phyloP scores from a whole-genome alignment of 2,797 vertebrate genomes.

The Diglossa cyanea region DNA sequence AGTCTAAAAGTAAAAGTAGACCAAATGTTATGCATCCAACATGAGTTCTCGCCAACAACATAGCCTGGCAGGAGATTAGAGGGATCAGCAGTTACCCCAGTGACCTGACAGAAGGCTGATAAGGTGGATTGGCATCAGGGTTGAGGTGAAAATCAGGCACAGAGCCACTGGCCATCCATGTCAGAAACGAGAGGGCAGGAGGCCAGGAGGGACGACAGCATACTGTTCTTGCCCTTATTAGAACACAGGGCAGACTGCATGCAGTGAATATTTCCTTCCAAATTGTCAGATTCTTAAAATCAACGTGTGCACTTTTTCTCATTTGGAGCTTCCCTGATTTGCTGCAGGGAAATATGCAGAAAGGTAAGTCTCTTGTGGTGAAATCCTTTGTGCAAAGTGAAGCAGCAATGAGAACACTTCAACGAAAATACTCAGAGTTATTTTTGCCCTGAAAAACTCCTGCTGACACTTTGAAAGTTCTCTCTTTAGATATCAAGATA shows the following conservation, averaged over 20 bases:
- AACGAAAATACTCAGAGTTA: background rate
- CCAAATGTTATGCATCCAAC: background rate
- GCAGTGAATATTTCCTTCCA: background rate
- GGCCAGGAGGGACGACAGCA: background rate
- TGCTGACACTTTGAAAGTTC: background rate
- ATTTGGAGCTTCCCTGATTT: background rate
- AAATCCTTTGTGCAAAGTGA: background rate
- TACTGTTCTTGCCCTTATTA: background rate
- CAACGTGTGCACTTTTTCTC: background rate
- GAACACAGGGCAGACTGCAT: background rate
- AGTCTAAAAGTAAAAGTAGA: conserved; percentile 10
- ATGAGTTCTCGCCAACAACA: background rate
- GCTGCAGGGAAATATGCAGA: background rate
- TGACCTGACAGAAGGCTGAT: conserved; percentile 9
- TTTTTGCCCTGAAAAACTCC: background rate
- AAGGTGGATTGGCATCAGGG: background rate
- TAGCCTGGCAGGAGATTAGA: conserved; percentile 22
- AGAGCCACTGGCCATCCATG: background rate
- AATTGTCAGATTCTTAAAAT: background rate
- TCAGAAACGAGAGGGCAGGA: background rate
- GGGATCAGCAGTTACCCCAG: background rate
- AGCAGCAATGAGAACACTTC: rapidly evolving
- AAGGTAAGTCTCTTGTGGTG: background rate
- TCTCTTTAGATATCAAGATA: background rate
- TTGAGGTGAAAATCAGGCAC: background rate